Percentiles rank a stretch among this genome's conserved stretches.
Evolutionary conservation across 1,140 invertebrate species (phyloP).

Genomic region (Apis cerana): DNA sequence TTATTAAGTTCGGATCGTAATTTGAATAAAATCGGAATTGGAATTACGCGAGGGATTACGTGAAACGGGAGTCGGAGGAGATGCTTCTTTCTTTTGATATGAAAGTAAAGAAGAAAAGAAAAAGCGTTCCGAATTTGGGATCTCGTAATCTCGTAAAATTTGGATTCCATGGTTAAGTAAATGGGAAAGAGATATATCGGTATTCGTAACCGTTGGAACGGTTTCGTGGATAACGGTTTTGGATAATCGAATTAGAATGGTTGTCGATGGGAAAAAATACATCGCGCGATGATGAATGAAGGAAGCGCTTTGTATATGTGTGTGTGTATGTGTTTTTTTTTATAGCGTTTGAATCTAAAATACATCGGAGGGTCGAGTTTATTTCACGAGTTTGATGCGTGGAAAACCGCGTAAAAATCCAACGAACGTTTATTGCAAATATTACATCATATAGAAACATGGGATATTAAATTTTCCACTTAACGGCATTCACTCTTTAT

Average conservation of each 20-base stretch:
- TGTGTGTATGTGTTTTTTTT: neutral
- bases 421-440: slow-evolving; percentile 40
- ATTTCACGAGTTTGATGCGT: slow-evolving; percentile 24
- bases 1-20: too few species aligned
- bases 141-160: neutral
- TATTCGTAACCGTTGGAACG: neutral
- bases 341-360: slow-evolving; percentile 15
- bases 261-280: neutral
- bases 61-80: too few species aligned
- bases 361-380: slow-evolving; percentile 5
- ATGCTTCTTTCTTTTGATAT: too few species aligned
- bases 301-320: too few species aligned
- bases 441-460: slow-evolving; percentile 46
- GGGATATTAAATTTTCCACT: slow-evolving; percentile 52
- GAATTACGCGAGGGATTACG: too few species aligned
- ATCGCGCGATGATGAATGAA: neutral
- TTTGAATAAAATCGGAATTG: too few species aligned
- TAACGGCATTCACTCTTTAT: slow-evolving; percentile 40
- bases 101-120: too few species aligned
- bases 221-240: neutral
- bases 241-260: slow-evolving; percentile 19
- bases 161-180: neutral
- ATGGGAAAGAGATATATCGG: neutral
- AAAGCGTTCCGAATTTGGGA: too few species aligned
- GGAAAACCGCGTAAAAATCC: slow-evolving; percentile 28